Conservation (phyloP, 2,888 invertebrate species). For the Cordilura impudica region DNA sequence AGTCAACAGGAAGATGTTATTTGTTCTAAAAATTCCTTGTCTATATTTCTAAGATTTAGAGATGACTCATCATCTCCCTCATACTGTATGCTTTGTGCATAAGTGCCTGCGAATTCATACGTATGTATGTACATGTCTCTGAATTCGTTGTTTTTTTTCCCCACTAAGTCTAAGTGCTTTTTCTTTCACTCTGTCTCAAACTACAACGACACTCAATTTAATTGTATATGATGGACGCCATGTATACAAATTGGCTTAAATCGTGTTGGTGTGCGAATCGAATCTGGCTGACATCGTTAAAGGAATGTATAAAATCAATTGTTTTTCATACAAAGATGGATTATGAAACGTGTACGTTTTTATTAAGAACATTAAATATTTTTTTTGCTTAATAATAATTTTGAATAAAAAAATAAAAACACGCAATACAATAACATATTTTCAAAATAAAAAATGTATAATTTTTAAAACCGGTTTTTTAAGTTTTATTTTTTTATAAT, state of each 20-base stretch:
- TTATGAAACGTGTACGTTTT: constrained; percentile 32
- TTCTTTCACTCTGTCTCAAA: neutral
- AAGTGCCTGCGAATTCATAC: no score
- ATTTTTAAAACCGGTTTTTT: no score
- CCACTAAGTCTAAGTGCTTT: neutral
- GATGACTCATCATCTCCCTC: neutral
- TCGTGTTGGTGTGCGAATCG: neutral
- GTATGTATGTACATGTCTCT: neutral
- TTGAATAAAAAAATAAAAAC: neutral
- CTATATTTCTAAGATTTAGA: neutral
- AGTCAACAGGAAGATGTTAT: no score
- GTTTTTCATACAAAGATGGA: neutral
- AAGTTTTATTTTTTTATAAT: no score
- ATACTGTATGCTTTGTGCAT: neutral
- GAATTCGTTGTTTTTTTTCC: neutral
- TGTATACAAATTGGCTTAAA: neutral
- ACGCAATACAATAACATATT: no score
- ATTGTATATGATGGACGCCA: neutral
- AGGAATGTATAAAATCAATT: neutral
- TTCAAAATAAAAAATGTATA: no score
- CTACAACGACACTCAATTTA: constrained; percentile 6
- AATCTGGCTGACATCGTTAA: neutral
- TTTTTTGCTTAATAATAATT: constrained; percentile 1
- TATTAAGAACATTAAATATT: constrained; percentile 15
- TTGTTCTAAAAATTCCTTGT: no score